Percentiles rank a stretch among this genome's conserved stretches.
Conservation (phyloP, 2,888 invertebrate genomes). For the Drosophila nigricruria region DNA sequence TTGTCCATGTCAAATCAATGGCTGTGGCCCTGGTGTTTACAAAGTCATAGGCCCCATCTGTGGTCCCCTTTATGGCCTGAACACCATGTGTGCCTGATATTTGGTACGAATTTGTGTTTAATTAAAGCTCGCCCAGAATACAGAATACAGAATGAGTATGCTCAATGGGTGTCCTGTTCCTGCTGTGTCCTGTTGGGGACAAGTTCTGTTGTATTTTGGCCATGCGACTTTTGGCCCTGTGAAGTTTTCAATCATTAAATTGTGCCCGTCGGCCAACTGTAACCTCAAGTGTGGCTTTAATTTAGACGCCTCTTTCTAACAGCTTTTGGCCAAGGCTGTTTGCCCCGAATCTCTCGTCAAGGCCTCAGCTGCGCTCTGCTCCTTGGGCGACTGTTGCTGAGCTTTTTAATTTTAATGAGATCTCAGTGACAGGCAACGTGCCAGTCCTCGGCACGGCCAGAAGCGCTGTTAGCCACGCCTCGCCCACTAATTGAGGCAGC, state of each 20-base stretch:
- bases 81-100: slow-evolving; percentile 16
- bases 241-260: slow-evolving; percentile 51
- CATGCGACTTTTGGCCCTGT: slow-evolving; percentile 18
- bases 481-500: slow-evolving; percentile 74
- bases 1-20: slow-evolving; percentile 37
- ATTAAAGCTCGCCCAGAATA: slow-evolving; percentile 59
- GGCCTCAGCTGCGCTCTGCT: slow-evolving; percentile 33
- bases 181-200: not conserved
- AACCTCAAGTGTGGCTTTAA: slow-evolving; percentile 59
- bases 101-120: slow-evolving; percentile 53
- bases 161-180: not conserved
- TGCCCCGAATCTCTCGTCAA: slow-evolving; percentile 30
- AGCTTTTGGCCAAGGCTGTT: slow-evolving; percentile 24
- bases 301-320: slow-evolving; percentile 29
- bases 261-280: slow-evolving; percentile 29
- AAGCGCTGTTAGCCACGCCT: slow-evolving; percentile 64
- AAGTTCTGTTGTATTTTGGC: slow-evolving; percentile 24
- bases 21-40: slow-evolving; percentile 27
- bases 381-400: slow-evolving; percentile 53
- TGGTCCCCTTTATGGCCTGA: not conserved
- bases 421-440: slow-evolving; percentile 76
- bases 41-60: slow-evolving; percentile 16
- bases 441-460: slow-evolving; percentile 25
- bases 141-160: slow-evolving; percentile 12
- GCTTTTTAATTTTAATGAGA: slow-evolving; percentile 79